Evolutionary conservation across 2,113 vertebrate genomes (phyloP), one percentile per base, ranked within the genome.

Genomic region (Pycnonotus jocosus): DNA sequence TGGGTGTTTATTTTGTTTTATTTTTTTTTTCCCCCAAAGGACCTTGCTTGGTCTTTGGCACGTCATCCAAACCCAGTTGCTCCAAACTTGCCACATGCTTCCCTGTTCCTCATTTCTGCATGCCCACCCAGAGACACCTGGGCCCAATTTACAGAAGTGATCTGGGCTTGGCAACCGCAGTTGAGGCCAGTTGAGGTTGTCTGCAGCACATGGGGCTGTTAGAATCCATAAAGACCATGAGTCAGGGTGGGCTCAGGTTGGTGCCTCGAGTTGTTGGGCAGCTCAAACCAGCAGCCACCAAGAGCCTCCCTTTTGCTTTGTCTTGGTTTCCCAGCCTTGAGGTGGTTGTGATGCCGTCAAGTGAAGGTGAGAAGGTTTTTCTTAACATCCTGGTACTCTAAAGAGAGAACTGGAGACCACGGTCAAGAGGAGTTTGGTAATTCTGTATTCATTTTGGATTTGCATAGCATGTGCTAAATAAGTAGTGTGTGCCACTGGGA

Each of bases 111-210:
- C 90, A 57, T 96, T 95, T 92, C 76, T 81, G 8, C 1, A 1
- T 80, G 82, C 70, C 71, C 66, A 86, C 23, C 37, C 21, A 77
- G 71, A 83, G 35, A 10, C 94, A 96, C 90, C 95, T 97, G 95
- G 68, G 57, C 35, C 45, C 11, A 15, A 8, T 88, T 94, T 94
- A 81, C 86, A 93, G 93, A 97, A 97, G 80, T 72, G 72, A 68
- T 78, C 61, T 37, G 53, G 61, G 51, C 42, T 60, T 86, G 64
- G 60, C 69, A 86, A 14, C 86, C 93, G 30, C 92, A 93, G 31
- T 18, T 90, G 68, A 51, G 56, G 60, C 76, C 44, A 20, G 3
- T 48, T 90, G 74, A 42, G 66, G 22, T 27, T 58, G 3, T 44
- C 7, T 2, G 12, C 33, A 82, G 42, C 57, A 33, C 11, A 4